Conservation (phyloP, 2,797 vertebrate genomes). For the Pyrocephalus nanus region DNA sequence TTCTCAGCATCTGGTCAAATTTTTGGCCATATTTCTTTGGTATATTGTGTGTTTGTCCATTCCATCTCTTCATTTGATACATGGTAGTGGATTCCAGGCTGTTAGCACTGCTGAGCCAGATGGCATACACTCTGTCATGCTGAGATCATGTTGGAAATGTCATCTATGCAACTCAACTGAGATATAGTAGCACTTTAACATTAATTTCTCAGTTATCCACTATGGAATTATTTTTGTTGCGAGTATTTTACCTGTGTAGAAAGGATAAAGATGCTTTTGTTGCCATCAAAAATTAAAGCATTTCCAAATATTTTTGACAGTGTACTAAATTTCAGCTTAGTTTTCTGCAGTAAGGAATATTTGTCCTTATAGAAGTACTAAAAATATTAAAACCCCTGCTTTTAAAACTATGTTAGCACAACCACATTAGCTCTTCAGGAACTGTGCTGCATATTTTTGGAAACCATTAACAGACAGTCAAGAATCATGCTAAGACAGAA, state of each 20-base stretch:
- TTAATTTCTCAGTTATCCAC: background rate
- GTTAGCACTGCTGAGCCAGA: conserved; percentile 59
- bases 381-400: background rate
- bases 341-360: background rate
- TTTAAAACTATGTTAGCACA: background rate
- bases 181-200: conserved; percentile 23
- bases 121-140: conserved; percentile 57
- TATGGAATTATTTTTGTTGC: background rate
- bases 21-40: conserved; percentile 19
- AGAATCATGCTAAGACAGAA: background rate
- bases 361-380: background rate
- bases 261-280: background rate
- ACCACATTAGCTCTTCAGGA: background rate
- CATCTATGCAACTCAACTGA: conserved; percentile 50
- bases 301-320: background rate
- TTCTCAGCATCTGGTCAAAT: conserved; percentile 12
- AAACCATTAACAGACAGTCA: background rate
- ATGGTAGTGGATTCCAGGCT: conserved; percentile 53
- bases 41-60: conserved; percentile 32
- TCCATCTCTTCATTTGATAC: conserved; percentile 24
- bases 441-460: background rate
- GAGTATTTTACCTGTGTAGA: background rate
- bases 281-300: background rate
- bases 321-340: background rate
- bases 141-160: conserved; percentile 65